Evolutionary conservation across 2,113 vertebrate genomes (phyloP), one percentile per base, ranked within the genome.

Genomic region (Cygnus atratus): DNA sequence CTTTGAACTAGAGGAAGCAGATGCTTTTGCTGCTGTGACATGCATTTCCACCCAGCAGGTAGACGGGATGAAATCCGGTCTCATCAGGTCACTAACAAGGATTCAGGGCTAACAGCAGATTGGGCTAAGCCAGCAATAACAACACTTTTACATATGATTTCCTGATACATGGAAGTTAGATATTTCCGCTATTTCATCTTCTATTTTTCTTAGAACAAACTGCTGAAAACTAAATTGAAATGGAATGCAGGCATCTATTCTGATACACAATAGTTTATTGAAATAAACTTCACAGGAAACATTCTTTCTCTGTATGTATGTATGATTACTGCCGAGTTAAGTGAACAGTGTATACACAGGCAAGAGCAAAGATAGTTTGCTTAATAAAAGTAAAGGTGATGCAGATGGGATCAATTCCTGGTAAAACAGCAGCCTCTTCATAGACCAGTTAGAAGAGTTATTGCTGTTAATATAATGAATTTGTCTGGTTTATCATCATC

Each of bases 1-100:
- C 96, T 97, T 97, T 97, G 96, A 96, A 96, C 90, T 96, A 84
- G 81, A 97, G 97, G 95, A 97, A 97, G 93, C 96, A 97, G 89
- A 97, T 95, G 94, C 96, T 86, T 96, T 91, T 93, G 97, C 90
- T 93, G 91, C 94, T 97, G 95, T 84, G 96, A 96, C 93, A 95
- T 97, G 96, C 93, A 92, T 97, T 97, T 96, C 96, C 88, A 94
- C 97, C 78, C 96, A 97, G 96, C 96, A 97, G 97, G 96, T 97
- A 97, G 89, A 96, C 3, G 3, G 76, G 90, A 78, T 88, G 91
- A 94, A 95, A 97, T 97, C 95, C 62, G 41, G 91, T 90, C 91
- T 76, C 95, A 92, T 97, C 92, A 94, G 88, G 93, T 96, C 95
- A 95, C 91, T 80, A 91, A 95, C 93, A 96, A 95, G 91, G 82